Base-by-base conservation (phyloP, 1,140 invertebrate species). In the Macrotrachela quadricornifera region DNA sequence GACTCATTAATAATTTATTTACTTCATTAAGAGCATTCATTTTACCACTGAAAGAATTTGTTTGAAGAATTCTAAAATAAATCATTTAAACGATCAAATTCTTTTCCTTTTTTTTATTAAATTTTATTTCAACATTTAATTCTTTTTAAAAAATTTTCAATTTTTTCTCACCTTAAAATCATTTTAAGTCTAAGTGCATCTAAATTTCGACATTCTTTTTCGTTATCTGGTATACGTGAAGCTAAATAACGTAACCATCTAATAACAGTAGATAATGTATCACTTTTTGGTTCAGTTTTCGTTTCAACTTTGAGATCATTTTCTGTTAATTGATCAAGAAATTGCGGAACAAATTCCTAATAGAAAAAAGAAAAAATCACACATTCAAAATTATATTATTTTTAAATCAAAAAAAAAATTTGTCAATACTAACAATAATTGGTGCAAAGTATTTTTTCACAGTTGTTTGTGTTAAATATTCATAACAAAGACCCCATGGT, bases 21-120 rank as follows among this genome's bases (percentile, higher is more conserved):
- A 96, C 85, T 77, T 96, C 91, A 72, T 95, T 95, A 39, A 96
- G 73, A 36, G 90, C 88, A 68, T 91, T 94, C 91, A 96, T 96
- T 75, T 95, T 95, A 11, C 90, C 88, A 73, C 95, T 95, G 64
- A 94, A 96, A 41, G 87, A 94, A 14, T 88, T 94, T 64, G 94
- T 90, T 76, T 92, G 85, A 50, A 95, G 71, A 60, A 90, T 78
- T 64, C 86, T 30, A 30, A 30, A 30, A 30, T 2, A 30, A 30
- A 30, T n/a, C n/a, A n/a, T n/a, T n/a, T n/a, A n/a, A n/a, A n/a
- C n/a, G n/a, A n/a, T n/a, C n/a, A n/a, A n/a, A n/a, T n/a, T n/a
- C n/a, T n/a, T n/a, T n/a, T n/a, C n/a, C n/a, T n/a, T n/a, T n/a
- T n/a, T n/a, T n/a, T n/a, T n/a, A n/a, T n/a, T n/a, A n/a, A n/a